Conservation (phyloP, 2,888 invertebrate genomes). For the Rhodophaea formosa region DNA sequence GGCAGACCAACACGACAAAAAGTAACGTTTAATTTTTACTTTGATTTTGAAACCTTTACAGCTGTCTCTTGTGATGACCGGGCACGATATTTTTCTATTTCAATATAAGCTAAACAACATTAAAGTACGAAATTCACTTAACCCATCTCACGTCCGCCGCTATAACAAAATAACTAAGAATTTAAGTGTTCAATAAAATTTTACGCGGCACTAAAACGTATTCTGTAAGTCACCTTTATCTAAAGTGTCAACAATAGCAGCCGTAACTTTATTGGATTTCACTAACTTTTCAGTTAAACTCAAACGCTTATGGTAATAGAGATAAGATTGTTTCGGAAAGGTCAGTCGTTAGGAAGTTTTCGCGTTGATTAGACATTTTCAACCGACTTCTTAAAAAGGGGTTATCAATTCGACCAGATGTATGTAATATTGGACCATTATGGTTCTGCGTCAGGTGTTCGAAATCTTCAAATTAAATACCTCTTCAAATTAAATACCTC, state of each 20-base stretch:
- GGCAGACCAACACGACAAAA: no score
- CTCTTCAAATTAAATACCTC: no score
- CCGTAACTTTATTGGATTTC: constrained; percentile 8
- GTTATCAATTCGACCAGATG: no score
- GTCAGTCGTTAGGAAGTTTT: neutral
- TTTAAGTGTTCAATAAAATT: constrained; percentile 19
- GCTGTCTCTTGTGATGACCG: no score
- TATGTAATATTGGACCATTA: no score
- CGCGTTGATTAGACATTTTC: constrained; percentile 1
- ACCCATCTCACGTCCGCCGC: neutral
- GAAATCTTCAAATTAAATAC: no score
- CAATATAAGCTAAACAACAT: no score
- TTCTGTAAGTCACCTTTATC: constrained; percentile 18
- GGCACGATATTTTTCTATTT: no score
- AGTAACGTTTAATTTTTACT: no score
- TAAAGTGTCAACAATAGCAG: constrained; percentile 15
- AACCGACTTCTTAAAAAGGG: no score
- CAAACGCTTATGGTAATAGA: constrained; percentile 4
- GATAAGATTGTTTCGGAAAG: constrained; percentile 10
- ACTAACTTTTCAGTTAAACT: constrained; percentile 9
- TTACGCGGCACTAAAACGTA: constrained; percentile 16
- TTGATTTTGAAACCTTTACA: no score
- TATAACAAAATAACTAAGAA: constrained; percentile 18
- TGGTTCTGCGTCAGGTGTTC: no score
- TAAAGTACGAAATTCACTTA: neutral